Conservation (phyloP, 2,797 vertebrate genomes). For the Pseudochirops cupreus region DNA sequence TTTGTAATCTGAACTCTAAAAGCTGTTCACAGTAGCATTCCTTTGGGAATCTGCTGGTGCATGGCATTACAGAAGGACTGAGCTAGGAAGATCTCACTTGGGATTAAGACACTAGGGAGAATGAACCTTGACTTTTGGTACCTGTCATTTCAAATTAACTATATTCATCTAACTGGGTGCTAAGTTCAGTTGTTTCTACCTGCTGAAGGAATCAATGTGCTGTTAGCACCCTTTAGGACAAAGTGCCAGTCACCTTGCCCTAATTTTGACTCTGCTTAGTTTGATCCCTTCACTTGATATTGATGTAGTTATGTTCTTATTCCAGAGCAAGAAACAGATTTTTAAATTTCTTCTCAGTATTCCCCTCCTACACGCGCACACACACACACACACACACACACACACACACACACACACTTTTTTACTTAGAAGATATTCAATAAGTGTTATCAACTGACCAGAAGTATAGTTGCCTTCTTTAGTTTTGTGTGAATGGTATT, state of each 20-base stretch:
- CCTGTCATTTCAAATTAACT: neutral
- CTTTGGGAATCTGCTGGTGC: too few species aligned
- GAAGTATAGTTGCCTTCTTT: neutral
- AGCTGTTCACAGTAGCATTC: too few species aligned
- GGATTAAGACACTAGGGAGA: neutral
- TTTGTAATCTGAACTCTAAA: too few species aligned
- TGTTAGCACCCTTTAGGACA: neutral
- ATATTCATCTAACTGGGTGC: neutral
- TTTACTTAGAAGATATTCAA: neutral
- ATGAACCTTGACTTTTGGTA: neutral
- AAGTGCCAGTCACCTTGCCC: neutral
- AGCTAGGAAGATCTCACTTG: neutral
- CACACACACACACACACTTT: neutral
- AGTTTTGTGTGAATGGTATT: neutral
- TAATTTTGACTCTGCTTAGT: neutral
- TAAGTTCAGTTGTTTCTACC: neutral
- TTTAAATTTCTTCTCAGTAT: neutral
- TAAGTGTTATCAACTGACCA: neutral
- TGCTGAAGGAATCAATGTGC: neutral
- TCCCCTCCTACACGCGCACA: neutral
- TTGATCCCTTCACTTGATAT: neutral
- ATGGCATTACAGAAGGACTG: too few species aligned
- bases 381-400: too few species aligned
- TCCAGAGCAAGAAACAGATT: neutral
- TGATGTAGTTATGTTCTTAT: neutral